Percentiles rank a stretch among this genome's conserved stretches.
These are phyloP conservation scores for Lasioglossum leucozonium DNA, from an alignment of 2,888 invertebrate genomes.

Conservation along the genomic window DNA sequence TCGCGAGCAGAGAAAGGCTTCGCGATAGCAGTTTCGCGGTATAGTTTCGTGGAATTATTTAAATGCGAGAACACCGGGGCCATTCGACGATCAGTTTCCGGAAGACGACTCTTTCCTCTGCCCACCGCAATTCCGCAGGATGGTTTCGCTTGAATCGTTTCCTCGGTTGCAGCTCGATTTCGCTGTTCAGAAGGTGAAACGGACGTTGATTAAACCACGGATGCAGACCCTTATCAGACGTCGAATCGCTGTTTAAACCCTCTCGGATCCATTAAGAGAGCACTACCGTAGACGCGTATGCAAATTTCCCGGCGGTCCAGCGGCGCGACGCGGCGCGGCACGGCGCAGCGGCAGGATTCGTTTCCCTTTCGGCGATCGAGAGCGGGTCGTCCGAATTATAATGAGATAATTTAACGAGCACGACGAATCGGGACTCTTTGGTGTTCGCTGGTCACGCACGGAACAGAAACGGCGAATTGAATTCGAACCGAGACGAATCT, in stretches of 20 bases:
- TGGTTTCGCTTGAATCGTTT: conserved; percentile 17
- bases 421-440: conserved; percentile 50
- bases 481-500: conserved; percentile 55
- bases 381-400: conserved; percentile 51
- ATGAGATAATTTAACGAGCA: conserved; percentile 71
- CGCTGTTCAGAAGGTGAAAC: conserved; percentile 17
- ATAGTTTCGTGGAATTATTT: conserved; percentile 1
- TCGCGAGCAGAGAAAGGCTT: not conserved
- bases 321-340: too few relatives aligned
- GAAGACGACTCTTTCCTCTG: not conserved
- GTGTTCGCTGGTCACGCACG: conserved; percentile 60
- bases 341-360: too few relatives aligned
- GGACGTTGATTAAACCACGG: conserved; percentile 56
- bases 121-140: not conserved
- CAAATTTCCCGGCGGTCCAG: conserved; percentile 45
- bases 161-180: not conserved
- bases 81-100: not conserved
- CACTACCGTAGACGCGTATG: conserved; percentile 16
- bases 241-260: conserved; percentile 45
- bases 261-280: conserved; percentile 25
- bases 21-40: not conserved
- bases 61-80: not conserved
- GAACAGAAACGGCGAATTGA: conserved; percentile 66
- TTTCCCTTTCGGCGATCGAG: conserved; percentile 33
- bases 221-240: conserved; percentile 37